Percentiles rank a stretch among this genome's conserved stretches.
Evolutionary conservation across 2,888 invertebrate genomes (phyloP).

Genomic region (Drosophila heteroneura): DNA sequence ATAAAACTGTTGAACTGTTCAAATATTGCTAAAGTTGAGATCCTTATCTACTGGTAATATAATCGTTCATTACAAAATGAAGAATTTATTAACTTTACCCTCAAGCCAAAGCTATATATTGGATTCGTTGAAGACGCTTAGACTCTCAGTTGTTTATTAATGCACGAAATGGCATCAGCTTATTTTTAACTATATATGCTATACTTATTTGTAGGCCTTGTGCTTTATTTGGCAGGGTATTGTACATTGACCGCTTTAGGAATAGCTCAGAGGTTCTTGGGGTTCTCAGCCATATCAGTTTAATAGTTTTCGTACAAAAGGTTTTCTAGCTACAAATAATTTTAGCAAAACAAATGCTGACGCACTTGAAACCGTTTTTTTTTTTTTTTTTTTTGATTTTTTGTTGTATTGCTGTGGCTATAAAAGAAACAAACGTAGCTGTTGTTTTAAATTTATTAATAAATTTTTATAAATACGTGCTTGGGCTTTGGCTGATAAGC

Average conservation of each 20-base stretch:
- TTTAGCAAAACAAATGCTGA: slow-evolving; percentile 45
- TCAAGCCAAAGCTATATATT: neutral
- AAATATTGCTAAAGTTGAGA: neutral
- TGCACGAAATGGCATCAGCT: neutral
- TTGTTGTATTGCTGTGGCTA: slow-evolving; percentile 12
- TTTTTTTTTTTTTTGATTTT: neutral
- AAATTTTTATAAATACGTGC: slow-evolving; percentile 12
- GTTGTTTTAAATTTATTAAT: slow-evolving; percentile 53
- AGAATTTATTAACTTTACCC: neutral
- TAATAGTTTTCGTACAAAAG: slow-evolving; percentile 38
- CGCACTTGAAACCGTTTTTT: slow-evolving; percentile 50
- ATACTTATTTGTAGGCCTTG: neutral
- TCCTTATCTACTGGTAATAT: neutral
- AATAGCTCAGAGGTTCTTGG: neutral
- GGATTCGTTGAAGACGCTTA: neutral
- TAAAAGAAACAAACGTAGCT: slow-evolving; percentile 27
- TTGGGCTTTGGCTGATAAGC: slow-evolving; percentile 48
- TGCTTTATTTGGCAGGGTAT: neutral
- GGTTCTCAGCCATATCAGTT: slow-evolving; percentile 33
- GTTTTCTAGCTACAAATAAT: slow-evolving; percentile 47
- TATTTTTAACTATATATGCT: neutral
- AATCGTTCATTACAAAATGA: neutral
- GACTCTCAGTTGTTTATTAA: too few species aligned
- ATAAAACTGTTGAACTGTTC: neutral
- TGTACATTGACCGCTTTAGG: neutral